Base-by-base conservation (phyloP, 1,140 invertebrate species). In the Brachionus sp. region DNA sequence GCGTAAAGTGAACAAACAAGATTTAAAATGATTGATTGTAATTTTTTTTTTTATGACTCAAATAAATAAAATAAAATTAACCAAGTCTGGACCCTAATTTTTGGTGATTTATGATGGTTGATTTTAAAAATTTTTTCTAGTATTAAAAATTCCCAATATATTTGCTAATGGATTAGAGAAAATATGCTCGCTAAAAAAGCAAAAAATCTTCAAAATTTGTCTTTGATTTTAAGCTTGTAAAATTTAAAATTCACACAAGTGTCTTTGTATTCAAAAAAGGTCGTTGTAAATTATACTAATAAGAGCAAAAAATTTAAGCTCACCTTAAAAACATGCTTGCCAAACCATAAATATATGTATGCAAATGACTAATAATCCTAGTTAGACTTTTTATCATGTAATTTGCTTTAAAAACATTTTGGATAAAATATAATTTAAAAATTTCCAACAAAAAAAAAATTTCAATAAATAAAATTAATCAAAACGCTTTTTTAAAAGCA, bases 11-110 rank as follows among this genome's bases (percentile, higher is more conserved):
- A 33, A 37, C 64, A 66, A 66, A 66, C 64, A 37, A 66, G 25
- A 33, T 66, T 66, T 66, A n/a, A 66, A 66, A 66, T 66, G 64
- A 66, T 66, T 66, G 64, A 66, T 66, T 37, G 29, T 57, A 57
- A 57, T 35, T 13, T 23, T 29, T n/a, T n/a, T 33, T 37, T 66
- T 66, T 66, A 66, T 66, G 64, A 66, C 25, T 66, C 62, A 29
- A 29, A 29, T 66, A 3, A 29, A 29, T 66, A 66, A 66, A 46
- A 66, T 66, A 66, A 66, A 35, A 66, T 66, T 66, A 33, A 35
- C 29, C 33, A 37, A 33, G 29, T 25, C 64, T 37, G 33, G 33
- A 16, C 64, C 64, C 19, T 33, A 33, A n/a, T 66, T 66, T 33
- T 66, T 19, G 64, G 64, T 66, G 64, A 66, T 66, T 66, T 66